These are phyloP conservation scores for Athene cunicularia DNA, from an alignment of 2,113 vertebrate genomes.

Conservation along the genomic window DNA sequence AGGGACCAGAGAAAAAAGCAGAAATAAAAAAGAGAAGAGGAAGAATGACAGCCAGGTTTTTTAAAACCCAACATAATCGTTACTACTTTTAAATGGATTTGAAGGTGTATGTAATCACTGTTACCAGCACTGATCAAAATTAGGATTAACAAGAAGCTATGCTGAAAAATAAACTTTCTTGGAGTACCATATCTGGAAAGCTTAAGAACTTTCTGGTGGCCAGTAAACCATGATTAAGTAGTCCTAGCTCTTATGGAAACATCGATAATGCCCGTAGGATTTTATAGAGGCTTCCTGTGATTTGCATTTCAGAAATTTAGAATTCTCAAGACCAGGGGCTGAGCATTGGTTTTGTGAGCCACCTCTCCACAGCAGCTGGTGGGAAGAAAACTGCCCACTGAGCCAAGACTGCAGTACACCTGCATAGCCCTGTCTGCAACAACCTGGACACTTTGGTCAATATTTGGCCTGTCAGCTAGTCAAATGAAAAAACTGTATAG, in stretches of 20 bases:
- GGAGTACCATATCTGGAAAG: not conserved
- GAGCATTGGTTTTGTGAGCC: rapidly evolving
- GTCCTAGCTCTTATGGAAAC: not conserved
- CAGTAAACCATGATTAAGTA: not conserved
- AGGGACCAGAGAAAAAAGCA: not conserved
- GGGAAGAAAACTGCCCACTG: not conserved
- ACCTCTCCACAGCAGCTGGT: rapidly evolving
- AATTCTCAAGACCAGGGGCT: not conserved
- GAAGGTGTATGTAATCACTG: not conserved
- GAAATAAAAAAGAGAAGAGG: not conserved
- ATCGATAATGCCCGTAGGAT: not conserved
- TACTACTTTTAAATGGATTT: not conserved
- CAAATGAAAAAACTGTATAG: not conserved
- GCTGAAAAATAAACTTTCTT: not conserved
- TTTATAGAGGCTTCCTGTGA: not conserved
- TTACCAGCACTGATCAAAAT: not conserved
- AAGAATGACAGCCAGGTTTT: not conserved
- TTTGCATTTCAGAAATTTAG: not conserved
- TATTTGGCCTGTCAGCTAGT: not conserved
- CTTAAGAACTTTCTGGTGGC: not conserved
- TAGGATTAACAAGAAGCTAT: not conserved
- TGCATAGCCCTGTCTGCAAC: not conserved
- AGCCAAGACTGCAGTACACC: rapidly evolving
- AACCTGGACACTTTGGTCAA: not conserved
- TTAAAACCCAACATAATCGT: not conserved